Percentiles rank a stretch among this genome's conserved stretches.
Evolutionary conservation across 37 sponge, comb jelly and placozoan species (phyloP).

Genomic region (Lycopodina hypogea): DNA sequence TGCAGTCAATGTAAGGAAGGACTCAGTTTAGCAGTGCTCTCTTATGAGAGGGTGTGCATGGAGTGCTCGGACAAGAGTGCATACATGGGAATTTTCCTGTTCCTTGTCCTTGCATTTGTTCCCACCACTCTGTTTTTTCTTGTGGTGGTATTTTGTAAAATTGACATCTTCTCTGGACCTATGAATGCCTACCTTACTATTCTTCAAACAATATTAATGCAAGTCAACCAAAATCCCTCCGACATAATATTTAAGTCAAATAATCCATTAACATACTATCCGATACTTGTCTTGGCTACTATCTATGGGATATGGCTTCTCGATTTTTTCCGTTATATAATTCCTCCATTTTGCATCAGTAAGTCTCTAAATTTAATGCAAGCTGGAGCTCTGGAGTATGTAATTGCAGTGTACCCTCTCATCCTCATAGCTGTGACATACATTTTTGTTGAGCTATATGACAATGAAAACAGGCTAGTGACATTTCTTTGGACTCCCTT

Average conservation of each 20-base stretch:
- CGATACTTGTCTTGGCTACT: neutral
- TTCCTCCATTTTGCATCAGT: slow-evolving; percentile 30
- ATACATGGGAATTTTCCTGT: neutral
- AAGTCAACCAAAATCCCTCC: neutral
- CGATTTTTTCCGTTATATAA: slow-evolving; percentile 40
- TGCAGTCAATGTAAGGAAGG: slow-evolving; percentile 24
- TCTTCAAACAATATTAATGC: neutral
- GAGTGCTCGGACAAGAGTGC: neutral
- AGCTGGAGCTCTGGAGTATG: slow-evolving; percentile 17
- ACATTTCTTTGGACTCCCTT: slow-evolving; percentile 20
- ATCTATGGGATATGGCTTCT: slow-evolving; percentile 40
- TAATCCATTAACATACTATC: neutral
- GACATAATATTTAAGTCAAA: neutral
- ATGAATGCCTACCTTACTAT: neutral
- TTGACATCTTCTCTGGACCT: neutral
- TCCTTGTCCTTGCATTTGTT: slow-evolving; percentile 1
- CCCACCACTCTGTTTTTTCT: slow-evolving; percentile 17
- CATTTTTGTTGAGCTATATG: slow-evolving; percentile 11
- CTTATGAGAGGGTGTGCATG: slow-evolving; percentile 7
- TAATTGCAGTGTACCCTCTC: slow-evolving; percentile 51
- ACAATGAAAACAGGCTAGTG: slow-evolving; percentile 4
- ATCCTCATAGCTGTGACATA: slow-evolving; percentile 13
- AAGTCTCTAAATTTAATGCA: slow-evolving; percentile 5
- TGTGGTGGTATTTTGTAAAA: neutral
- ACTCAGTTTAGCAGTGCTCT: neutral